Percentiles rank a stretch among this genome's conserved stretches.
Conservation (phyloP, 2,113 vertebrate species). For the Pogona vitticeps region DNA sequence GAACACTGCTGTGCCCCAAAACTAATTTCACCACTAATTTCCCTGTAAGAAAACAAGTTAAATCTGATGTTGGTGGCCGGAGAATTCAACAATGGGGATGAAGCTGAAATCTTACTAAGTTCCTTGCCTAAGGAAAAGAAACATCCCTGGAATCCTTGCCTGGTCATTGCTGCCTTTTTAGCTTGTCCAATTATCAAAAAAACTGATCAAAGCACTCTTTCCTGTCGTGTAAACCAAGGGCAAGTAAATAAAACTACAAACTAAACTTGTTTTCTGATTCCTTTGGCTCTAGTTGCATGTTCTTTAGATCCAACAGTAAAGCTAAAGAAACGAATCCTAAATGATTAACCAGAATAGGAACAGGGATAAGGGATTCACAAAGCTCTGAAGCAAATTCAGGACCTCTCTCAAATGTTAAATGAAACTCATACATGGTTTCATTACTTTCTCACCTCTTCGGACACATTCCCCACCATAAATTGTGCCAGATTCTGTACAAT, state of each 20-base stretch:
- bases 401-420: background rate
- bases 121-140: background rate
- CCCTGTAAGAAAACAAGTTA: background rate
- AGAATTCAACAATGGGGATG: background rate
- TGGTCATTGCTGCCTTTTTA: background rate
- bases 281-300: background rate
- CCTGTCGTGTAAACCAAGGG: background rate
- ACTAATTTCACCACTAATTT: background rate
- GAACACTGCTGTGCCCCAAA: background rate
- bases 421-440: background rate
- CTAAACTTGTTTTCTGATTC: too few species aligned
- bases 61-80: background rate
- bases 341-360: background rate
- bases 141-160: background rate
- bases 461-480: constrained; percentile 50
- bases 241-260: background rate
- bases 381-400: background rate
- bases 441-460: constrained; percentile 64
- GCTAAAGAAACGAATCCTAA: background rate
- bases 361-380: background rate
- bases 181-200: background rate
- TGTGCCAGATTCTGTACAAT: constrained; percentile 62
- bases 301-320: background rate
- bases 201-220: background rate
- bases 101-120: background rate